Base-by-base conservation (phyloP, 2,888 invertebrate genomes). In the Caenorhabditis virilis region DNA sequence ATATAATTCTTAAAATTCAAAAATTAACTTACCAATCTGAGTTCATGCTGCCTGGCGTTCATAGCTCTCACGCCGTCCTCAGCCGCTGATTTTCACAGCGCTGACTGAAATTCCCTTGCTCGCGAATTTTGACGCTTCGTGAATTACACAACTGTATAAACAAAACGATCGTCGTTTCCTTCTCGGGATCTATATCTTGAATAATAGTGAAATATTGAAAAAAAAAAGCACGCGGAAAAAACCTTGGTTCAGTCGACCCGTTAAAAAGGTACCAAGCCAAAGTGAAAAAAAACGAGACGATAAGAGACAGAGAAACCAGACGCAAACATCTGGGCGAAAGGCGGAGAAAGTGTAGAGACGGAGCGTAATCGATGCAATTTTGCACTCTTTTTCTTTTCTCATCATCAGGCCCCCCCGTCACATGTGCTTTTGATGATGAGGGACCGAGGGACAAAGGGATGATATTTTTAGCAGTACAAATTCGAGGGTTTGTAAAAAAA, bases 11-110 rank as follows among this genome's bases (percentile, higher is more conserved):
- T n/a, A n/a, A n/a, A n/a, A n/a, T n/a, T n/a, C n/a, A n/a, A n/a
- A 25, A 43, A 54, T 20, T 15, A 58, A 75, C 77, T 75, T 39
- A 81, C 81, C 62, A 81, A 56, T 71, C 78, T 76, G 65, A 76
- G 70, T 49, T 79, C 77, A 55, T 78, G 72, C 57, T 72, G 71
- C 67, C 78, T 75, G 65, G 78, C 77, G 79, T 81, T 81, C 81
- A 81, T 81, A 74, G 16, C n/a, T n/a, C n/a, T n/a, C n/a, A n/a
- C n/a, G n/a, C n/a, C n/a, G n/a, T n/a, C 52, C 18, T 43, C 27
- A 13, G 48, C 48, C 15, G 48, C 27, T 26, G 13, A 36, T 15
- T 22, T 42, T 22, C 22, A 42, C 27, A 26, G 26, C 27, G 18
- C 16, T 26, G 15, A 23, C 27, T 18, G 26, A 23, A 18, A 45